Evolutionary conservation across 2,113 vertebrate species (phyloP), one percentile per base, ranked within the genome.

Genomic region (Antechinus flavipes): DNA sequence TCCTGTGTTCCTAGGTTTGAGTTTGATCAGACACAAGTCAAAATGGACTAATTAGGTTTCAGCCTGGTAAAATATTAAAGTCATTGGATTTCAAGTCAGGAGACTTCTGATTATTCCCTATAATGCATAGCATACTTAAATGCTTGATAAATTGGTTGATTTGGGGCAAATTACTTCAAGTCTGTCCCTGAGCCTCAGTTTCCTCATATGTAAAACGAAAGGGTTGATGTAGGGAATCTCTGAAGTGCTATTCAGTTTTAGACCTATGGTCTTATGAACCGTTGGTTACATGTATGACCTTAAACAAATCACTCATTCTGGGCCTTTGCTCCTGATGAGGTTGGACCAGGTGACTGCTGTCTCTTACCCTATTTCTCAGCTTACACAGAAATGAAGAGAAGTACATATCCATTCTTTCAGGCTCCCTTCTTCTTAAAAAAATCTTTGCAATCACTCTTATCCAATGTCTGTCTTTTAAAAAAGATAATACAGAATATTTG

Each of bases 401-500:
- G 68, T 84, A 42, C 19, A 8, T 84, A 42, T 42, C n/a, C 68
- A 84, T 42, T 7, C n/a, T 84, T 22, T 22, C n/a, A 42, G n/a
- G 16, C 19, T 84, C n/a, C n/a, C 0, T 84, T 42, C n/a, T 84
- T n/a, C 19, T 84, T 23, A n/a, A 58, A 61, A 58, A n/a, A 76
- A n/a, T 76, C 4, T n/a, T n/a, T 19, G 14, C 7, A 42, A 22
- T 19, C 14, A 76, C 35, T 42, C n/a, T 84, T 42, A 42, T 1
- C 68, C 7, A 8, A 42, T 42, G 68, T 8, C 68, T 84, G 22
- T 42, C 23, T 56, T 76, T 76, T 76, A 22, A 14, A 8, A 76
- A 84, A 42, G 68, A 91, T 89, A 93, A 92, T 94, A 27, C 2
- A 58, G 47, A 9, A 96, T 95, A 94, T 94, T 92, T 90, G 91